Evolutionary conservation across 1,140 invertebrate genomes (phyloP).

Genomic region (Drosophila malerkotliana): DNA sequence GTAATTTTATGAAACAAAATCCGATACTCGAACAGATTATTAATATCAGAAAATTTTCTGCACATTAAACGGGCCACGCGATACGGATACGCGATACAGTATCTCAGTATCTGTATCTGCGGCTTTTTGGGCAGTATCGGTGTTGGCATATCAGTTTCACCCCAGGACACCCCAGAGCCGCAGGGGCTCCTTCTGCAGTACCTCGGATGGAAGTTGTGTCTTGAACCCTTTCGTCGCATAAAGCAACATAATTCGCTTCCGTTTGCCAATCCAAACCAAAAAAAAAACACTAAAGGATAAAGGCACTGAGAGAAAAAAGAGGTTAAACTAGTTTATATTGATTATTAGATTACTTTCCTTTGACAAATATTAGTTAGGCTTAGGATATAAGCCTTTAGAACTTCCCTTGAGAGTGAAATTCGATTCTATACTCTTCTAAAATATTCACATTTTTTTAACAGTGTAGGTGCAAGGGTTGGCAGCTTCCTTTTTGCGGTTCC

Average conservation of each 20-base stretch:
- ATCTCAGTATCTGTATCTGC: conserved; percentile 18
- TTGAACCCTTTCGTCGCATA: conserved; percentile 60
- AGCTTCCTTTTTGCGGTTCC: conserved; percentile 67
- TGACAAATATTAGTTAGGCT: neutral
- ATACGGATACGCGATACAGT: conserved; percentile 11
- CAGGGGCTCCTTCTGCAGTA: conserved; percentile 8
- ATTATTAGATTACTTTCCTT: neutral
- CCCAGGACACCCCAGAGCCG: conserved; percentile 36
- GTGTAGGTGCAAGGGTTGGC: conserved; percentile 53
- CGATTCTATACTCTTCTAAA: neutral
- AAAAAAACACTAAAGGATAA: conserved; percentile 29
- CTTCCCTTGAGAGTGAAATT: neutral
- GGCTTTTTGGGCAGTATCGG: conserved; percentile 4
- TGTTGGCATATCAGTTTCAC: conserved; percentile 68
- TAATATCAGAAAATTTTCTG: conserved; percentile 66
- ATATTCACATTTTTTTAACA: neutral
- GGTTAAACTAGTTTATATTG: too few species aligned
- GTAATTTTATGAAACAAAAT: conserved; percentile 45
- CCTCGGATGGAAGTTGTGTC: conserved; percentile 20
- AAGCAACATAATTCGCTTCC: conserved; percentile 77
- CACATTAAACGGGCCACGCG: conserved; percentile 48
- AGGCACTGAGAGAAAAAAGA: conserved; percentile 4
- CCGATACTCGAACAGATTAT: conserved; percentile 49
- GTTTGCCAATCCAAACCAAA: conserved; percentile 50
- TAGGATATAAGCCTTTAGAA: too few species aligned